Evolutionary conservation across 2,113 vertebrate species (phyloP).

Genomic region (Hippocampus comes): DNA sequence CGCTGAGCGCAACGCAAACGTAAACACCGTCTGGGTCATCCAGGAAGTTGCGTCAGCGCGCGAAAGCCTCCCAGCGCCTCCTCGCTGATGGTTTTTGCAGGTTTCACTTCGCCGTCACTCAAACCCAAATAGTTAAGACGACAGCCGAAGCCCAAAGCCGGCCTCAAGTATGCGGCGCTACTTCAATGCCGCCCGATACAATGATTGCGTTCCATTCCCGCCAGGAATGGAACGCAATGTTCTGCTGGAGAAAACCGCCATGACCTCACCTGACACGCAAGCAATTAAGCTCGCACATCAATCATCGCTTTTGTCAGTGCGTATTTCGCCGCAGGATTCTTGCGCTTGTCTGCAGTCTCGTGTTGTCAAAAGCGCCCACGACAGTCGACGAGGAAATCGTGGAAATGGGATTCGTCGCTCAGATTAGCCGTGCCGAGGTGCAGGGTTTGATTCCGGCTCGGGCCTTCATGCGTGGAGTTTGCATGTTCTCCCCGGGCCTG

Average conservation of each 20-base stretch:
- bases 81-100: conserved; percentile 50
- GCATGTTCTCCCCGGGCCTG: too few relatives aligned
- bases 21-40: too few relatives aligned
- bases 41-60: too few relatives aligned
- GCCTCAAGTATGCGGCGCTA: not conserved
- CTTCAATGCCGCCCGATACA: not conserved
- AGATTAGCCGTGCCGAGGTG: too few relatives aligned
- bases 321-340: not conserved
- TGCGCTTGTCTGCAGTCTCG: too few relatives aligned
- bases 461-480: too few relatives aligned
- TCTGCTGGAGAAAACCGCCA: not conserved
- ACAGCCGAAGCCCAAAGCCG: not conserved
- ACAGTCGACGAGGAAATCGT: too few relatives aligned
- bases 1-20: too few relatives aligned
- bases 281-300: not conserved
- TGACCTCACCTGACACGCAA: not conserved
- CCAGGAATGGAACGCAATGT: not conserved
- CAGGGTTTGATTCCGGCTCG: too few relatives aligned
- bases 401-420: too few relatives aligned
- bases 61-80: not conserved
- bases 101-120: conserved; percentile 17
- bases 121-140: conserved; percentile 16
- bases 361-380: too few relatives aligned
- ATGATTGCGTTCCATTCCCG: not conserved
- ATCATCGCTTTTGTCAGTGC: not conserved